Evolutionary conservation across 2,888 invertebrate species (phyloP).

Genomic region (Yponomeuta cagnagella): DNA sequence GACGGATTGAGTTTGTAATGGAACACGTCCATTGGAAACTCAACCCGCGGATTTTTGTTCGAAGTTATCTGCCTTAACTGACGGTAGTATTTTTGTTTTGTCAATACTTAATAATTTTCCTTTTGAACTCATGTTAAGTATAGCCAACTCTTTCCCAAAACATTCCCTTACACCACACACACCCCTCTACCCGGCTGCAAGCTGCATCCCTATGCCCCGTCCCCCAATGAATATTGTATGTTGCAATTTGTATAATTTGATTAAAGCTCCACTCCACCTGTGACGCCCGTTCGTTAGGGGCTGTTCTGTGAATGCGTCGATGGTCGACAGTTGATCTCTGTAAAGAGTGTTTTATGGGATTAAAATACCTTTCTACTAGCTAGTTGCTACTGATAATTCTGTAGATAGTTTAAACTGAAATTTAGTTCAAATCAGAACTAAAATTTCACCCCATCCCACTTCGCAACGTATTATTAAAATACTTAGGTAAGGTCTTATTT

Average conservation of each 20-base stretch:
- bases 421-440: too few relatives aligned
- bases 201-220: slow-evolving; percentile 7
- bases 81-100: too few relatives aligned
- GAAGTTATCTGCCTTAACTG: too few relatives aligned
- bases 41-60: too few relatives aligned
- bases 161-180: background rate
- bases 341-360: background rate
- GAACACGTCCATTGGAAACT: too few relatives aligned
- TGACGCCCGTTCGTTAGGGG: slow-evolving; percentile 20
- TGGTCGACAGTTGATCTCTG: background rate
- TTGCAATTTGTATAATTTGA: slow-evolving; percentile 75
- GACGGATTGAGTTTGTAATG: too few relatives aligned
- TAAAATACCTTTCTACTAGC: background rate
- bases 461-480: too few relatives aligned
- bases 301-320: background rate
- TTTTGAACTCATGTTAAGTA: background rate
- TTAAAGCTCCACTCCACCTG: slow-evolving; percentile 59
- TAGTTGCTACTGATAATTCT: too few relatives aligned
- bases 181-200: background rate
- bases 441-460: too few relatives aligned
- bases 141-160: background rate
- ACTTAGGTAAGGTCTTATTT: too few relatives aligned
- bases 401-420: too few relatives aligned
- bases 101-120: too few relatives aligned
- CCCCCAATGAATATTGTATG: slow-evolving; percentile 67